phyloP scores from a whole-genome alignment of 2,888 invertebrate genomes.

The Oscheius myriophilus region DNA sequence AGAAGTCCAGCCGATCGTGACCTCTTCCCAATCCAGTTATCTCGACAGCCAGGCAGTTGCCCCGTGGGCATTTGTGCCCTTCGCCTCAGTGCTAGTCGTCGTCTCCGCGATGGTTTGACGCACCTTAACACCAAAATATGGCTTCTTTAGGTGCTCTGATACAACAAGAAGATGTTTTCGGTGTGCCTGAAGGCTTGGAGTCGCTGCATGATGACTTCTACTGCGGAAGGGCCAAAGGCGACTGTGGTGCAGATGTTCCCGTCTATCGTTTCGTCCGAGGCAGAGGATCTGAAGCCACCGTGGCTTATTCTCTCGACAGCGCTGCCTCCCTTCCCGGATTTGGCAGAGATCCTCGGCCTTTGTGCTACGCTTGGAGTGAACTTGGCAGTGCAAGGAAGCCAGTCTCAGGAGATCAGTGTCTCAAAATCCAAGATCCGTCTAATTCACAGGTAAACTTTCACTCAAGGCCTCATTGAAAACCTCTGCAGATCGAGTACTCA shows the following conservation, averaged over 20 bases:
- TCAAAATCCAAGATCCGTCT: slow-evolving; percentile 21
- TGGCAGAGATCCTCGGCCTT: slow-evolving; percentile 40
- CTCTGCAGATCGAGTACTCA: slow-evolving; percentile 39
- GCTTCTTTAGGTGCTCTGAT: slow-evolving; percentile 16
- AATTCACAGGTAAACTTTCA: slow-evolving; percentile 18
- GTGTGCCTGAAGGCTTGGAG: slow-evolving; percentile 17
- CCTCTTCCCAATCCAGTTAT: slow-evolving; percentile 5
- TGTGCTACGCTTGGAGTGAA: slow-evolving; percentile 50
- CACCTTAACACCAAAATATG: neutral
- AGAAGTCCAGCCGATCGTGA: slow-evolving; percentile 31
- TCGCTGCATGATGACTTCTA: slow-evolving; percentile 43
- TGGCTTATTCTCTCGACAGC: slow-evolving; percentile 43
- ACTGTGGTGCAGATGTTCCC: slow-evolving; percentile 53
- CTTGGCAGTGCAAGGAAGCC: slow-evolving; percentile 34
- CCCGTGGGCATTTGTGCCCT: slow-evolving; percentile 24
- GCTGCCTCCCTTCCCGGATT: slow-evolving; percentile 37
- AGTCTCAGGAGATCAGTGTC: slow-evolving; percentile 34
- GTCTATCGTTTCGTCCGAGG: slow-evolving; percentile 35
- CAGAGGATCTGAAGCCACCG: slow-evolving; percentile 21
- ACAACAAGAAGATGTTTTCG: slow-evolving; percentile 27
- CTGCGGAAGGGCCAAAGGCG: slow-evolving; percentile 35
- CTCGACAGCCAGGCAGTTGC: slow-evolving; percentile 22
- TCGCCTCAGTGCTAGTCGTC: slow-evolving; percentile 6
- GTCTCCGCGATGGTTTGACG: slow-evolving; percentile 18
- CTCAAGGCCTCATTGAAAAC: neutral